Evolutionary conservation across 2,888 invertebrate genomes (phyloP).

Genomic region (Netelia virgata): DNA sequence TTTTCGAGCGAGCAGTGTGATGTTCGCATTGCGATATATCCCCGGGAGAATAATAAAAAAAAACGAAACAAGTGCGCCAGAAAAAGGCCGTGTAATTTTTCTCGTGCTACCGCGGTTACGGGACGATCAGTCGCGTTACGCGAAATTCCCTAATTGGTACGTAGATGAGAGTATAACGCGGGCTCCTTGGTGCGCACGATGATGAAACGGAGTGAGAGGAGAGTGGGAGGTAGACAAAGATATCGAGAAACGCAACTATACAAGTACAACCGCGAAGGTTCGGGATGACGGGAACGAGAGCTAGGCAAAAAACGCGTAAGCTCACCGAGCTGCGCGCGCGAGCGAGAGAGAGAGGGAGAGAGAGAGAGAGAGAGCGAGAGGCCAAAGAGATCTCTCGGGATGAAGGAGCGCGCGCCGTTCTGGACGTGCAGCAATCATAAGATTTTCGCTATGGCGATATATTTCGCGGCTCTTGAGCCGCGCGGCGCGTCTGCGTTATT

Average conservation of each 20-base stretch:
- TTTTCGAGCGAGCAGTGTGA: too few relatives aligned
- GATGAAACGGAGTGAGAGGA: constrained; percentile 40
- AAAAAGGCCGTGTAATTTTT: constrained; percentile 61
- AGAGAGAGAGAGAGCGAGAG: neutral
- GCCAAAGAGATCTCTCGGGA: constrained; percentile 40
- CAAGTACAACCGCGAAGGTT: constrained; percentile 30
- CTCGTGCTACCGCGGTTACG: constrained; percentile 63
- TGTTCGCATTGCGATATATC: too few relatives aligned
- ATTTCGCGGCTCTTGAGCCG: constrained; percentile 70
- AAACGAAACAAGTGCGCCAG: constrained; percentile 40
- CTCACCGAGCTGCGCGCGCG: constrained; percentile 1
- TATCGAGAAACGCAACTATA: constrained; percentile 16
- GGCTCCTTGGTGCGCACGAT: constrained; percentile 55
- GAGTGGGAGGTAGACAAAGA: constrained; percentile 18
- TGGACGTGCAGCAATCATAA: constrained; percentile 70
- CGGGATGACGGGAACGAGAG: constrained; percentile 66
- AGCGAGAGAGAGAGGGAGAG: neutral
- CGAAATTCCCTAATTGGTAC: constrained; percentile 71
- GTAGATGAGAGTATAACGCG: constrained; percentile 54
- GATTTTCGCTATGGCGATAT: constrained; percentile 76
- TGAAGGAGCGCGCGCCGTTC: constrained; percentile 46
- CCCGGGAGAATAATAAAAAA: neutral
- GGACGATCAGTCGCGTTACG: constrained; percentile 64
- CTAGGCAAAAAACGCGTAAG: constrained; percentile 72
- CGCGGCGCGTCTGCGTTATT: constrained; percentile 74